Conservation (phyloP, 2,797 vertebrate genomes). For the Trachurus trachurus region DNA sequence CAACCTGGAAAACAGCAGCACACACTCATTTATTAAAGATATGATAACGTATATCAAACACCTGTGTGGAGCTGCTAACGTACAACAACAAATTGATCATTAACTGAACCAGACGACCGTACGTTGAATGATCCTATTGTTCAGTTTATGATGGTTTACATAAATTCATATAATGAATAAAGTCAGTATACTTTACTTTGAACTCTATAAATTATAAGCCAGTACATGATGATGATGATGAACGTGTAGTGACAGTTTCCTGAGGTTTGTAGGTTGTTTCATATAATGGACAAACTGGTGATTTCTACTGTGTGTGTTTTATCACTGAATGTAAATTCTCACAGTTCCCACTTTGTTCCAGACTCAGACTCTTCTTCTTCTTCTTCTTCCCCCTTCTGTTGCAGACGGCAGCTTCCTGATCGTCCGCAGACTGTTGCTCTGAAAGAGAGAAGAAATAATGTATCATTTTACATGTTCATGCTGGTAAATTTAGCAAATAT, state of each 20-base stretch:
- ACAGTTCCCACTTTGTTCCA: slow-evolving; percentile 18
- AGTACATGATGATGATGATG: too few relatives aligned
- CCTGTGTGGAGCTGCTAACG: rapidly evolving
- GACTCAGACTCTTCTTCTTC: slow-evolving; percentile 8
- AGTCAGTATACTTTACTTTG: not conserved
- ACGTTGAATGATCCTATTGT: not conserved
- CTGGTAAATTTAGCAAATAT: not conserved
- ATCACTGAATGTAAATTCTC: slow-evolving; percentile 3
- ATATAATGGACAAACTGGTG: not conserved
- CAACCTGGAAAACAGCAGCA: not conserved
- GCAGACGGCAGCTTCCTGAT: not conserved
- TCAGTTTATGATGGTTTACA: too few relatives aligned
- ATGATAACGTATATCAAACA: not conserved
- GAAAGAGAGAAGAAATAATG: slow-evolving; percentile 11
- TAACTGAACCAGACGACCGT: not conserved
- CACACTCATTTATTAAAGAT: not conserved
- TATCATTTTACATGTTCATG: slow-evolving; percentile 1
- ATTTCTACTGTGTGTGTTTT: slow-evolving; percentile 8
- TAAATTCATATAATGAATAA: too few relatives aligned
- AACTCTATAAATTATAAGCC: not conserved
- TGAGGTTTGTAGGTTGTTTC: not conserved
- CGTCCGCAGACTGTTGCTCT: not conserved
- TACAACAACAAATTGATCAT: slow-evolving; percentile 11
- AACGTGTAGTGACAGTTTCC: too few relatives aligned
- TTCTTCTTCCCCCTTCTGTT: slow-evolving; percentile 21